phyloP scores from a whole-genome alignment of 1,140 invertebrate species.

The Rhagoletis zephyria region DNA sequence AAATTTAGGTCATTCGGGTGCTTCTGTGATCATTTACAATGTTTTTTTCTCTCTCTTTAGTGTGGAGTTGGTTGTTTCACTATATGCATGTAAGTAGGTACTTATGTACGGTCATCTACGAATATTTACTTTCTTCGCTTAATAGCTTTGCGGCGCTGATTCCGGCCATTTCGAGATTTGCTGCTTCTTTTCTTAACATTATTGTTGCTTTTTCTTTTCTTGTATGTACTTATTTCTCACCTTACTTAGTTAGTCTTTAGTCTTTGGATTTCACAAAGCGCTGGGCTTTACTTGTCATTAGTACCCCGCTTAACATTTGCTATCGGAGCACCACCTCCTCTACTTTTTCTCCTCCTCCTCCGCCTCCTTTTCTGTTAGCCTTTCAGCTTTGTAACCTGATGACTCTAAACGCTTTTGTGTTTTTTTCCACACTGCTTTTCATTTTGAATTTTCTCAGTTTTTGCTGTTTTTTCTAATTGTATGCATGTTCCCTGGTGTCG shows the following conservation, averaged over 20 bases:
- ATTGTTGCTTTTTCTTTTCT: not conserved
- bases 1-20: slow-evolving; percentile 45
- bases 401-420: not conserved
- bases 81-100: not conserved
- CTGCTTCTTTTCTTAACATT: not conserved
- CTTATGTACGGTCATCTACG: too few species aligned
- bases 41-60: not conserved
- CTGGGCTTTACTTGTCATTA: not conserved
- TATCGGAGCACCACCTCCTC: not conserved
- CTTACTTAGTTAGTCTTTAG: not conserved
- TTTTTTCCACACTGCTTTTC: not conserved
- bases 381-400: not conserved
- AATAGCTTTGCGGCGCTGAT: not conserved
- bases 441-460: too few species aligned
- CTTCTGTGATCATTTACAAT: slow-evolving; percentile 38
- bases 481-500: not conserved
- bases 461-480: slow-evolving; percentile 18
- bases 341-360: not conserved
- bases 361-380: too few species aligned
- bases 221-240: not conserved
- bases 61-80: not conserved
- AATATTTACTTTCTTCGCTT: not conserved
- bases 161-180: not conserved
- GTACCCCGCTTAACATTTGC: not conserved
- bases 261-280: not conserved